Conservation (phyloP, 2,113 vertebrate species). For the Lanius ludovicianus region DNA sequence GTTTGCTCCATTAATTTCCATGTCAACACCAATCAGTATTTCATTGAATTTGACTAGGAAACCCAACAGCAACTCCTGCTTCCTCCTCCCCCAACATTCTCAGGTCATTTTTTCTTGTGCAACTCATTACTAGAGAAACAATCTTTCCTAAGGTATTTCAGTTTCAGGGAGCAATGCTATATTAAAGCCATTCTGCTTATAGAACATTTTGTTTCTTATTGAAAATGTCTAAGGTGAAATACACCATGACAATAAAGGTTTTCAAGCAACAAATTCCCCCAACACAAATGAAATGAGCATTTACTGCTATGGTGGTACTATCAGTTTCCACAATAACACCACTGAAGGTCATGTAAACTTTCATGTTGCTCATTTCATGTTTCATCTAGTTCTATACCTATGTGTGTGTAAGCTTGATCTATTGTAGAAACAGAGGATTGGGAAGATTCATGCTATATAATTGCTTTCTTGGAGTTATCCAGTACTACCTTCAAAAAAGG, state of each 20-base stretch:
- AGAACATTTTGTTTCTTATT: constrained; percentile 13
- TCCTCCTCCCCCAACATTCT: neutral
- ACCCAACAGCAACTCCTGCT: neutral
- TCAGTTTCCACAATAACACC: neutral
- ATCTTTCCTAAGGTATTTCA: constrained; percentile 9
- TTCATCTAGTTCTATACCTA: neutral
- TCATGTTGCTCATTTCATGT: neutral
- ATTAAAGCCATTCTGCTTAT: constrained; percentile 6
- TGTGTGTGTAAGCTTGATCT: neutral
- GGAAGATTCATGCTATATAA: neutral
- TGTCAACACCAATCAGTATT: neutral
- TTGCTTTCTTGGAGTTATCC: neutral
- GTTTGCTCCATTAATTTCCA: neutral
- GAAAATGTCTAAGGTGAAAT: constrained; percentile 35
- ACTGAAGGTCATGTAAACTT: neutral
- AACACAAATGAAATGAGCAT: neutral
- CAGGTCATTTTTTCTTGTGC: neutral
- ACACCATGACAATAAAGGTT: neutral
- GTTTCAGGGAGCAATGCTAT: neutral
- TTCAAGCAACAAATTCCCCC: neutral
- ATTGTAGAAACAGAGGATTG: neutral
- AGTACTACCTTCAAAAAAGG: neutral
- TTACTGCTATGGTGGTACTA: neutral
- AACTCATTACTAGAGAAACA: constrained; percentile 4
- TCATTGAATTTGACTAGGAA: neutral